Percentiles rank a stretch among this genome's conserved stretches.
phyloP scores from a whole-genome alignment of 2,113 vertebrate species.

The Hymenochirus boettgeri region DNA sequence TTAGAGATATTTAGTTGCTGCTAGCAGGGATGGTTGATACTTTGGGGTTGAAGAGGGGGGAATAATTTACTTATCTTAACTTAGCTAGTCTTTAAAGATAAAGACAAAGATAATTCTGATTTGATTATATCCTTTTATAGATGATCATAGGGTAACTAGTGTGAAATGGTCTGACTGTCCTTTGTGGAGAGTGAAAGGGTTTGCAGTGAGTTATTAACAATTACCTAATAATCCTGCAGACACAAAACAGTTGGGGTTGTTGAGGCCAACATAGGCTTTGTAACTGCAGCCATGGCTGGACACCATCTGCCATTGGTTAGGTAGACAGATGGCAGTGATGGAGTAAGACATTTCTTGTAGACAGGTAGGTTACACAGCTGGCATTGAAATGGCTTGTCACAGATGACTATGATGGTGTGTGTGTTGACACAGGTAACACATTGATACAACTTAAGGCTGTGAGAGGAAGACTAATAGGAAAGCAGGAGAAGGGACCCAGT shows the following conservation, averaged over 20 bases:
- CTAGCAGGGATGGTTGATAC: no score
- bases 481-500: constrained; percentile 6
- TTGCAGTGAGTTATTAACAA: neutral
- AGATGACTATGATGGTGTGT: neutral
- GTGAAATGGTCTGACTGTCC: neutral
- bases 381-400: neutral
- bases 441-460: neutral
- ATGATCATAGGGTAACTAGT: neutral
- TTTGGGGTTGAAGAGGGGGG: no score
- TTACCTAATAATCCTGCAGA: no score
- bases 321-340: neutral
- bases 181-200: no score
- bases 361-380: neutral
- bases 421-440: neutral
- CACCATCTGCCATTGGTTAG: neutral
- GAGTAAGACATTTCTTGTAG: neutral
- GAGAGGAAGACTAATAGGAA: constrained; percentile 1
- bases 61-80: no score
- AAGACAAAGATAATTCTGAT: neutral
- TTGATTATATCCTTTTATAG: neutral
- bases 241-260: neutral
- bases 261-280: neutral
- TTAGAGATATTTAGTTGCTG: no score
- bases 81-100: no score
- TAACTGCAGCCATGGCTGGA: neutral